phyloP scores from a whole-genome alignment of 2,888 invertebrate species.

The Synanthedon andrenaeformis region DNA sequence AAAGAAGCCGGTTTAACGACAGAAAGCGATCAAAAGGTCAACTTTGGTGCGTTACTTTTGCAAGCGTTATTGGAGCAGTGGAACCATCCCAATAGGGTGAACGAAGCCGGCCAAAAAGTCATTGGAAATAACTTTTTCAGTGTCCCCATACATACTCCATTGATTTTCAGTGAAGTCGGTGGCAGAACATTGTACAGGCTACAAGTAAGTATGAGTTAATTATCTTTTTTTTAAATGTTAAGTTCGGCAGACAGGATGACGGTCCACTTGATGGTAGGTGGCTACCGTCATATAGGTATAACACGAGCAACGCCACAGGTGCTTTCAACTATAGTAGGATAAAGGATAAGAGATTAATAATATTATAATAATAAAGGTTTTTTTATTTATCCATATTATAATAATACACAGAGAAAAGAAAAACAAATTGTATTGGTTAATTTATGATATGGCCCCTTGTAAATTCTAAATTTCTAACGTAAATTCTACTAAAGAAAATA shows the following conservation, averaged over 20 bases:
- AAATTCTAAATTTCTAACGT: no score
- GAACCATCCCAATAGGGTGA: slow-evolving; percentile 78
- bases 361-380: no score
- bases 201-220: slow-evolving; percentile 27
- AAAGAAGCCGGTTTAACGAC: slow-evolving; percentile 90
- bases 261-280: no score
- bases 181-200: slow-evolving; percentile 93
- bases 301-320: no score
- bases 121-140: slow-evolving; percentile 85
- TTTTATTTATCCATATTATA: no score
- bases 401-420: no score
- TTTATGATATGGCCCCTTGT: no score
- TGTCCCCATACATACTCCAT: slow-evolving; percentile 95
- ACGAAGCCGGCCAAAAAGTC: slow-evolving; percentile 78
- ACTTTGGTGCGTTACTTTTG: slow-evolving; percentile 92
- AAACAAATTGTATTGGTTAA: no score
- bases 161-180: slow-evolving; percentile 97
- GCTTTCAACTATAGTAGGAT: no score
- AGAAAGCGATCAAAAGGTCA: slow-evolving; percentile 90
- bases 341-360: background rate
- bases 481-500: no score
- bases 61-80: slow-evolving; percentile 97
- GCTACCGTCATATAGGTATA: no score
- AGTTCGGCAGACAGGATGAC: no score
- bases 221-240: background rate